A percentile compares a stretch with the other conserved stretches of the same genome.
Conservation (phyloP, 2,113 vertebrate species). For the Ammodytes marinus region DNA sequence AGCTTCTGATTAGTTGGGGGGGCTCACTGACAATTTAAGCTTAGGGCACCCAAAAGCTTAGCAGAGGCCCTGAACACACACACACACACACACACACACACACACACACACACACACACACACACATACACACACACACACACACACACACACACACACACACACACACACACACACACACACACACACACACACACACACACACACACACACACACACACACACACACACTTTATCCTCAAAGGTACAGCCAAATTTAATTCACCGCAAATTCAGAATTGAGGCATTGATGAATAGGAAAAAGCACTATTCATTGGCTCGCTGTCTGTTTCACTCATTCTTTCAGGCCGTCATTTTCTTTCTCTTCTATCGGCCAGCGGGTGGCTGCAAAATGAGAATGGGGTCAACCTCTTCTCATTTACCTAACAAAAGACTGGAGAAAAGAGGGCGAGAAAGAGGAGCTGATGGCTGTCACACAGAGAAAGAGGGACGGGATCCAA, state of each 20-base stretch:
- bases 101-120: conserved; percentile 17
- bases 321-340: conserved; percentile 64
- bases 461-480: conserved; percentile 65
- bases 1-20: too few relatives aligned
- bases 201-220: conserved; percentile 18
- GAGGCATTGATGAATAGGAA: conserved; percentile 36
- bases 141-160: conserved; percentile 5
- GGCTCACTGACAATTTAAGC: too few relatives aligned
- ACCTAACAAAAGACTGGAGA: conserved; percentile 74
- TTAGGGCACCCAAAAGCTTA: too few relatives aligned
- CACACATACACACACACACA: conserved; percentile 11
- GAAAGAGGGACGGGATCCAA: conserved; percentile 59
- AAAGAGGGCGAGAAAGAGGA: conserved; percentile 65
- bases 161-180: not conserved
- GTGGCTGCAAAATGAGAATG: conserved; percentile 71
- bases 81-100: not conserved
- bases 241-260: conserved; percentile 31
- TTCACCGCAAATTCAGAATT: conserved; percentile 43
- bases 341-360: conserved; percentile 62
- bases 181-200: conserved; percentile 8
- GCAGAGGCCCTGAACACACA: too few relatives aligned
- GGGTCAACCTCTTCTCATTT: conserved; percentile 76
- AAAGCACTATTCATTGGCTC: conserved; percentile 47
- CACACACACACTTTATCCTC: not conserved
- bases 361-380: conserved; percentile 61